phyloP scores from a whole-genome alignment of 2,888 invertebrate species.

The Prosapia bicincta region DNA sequence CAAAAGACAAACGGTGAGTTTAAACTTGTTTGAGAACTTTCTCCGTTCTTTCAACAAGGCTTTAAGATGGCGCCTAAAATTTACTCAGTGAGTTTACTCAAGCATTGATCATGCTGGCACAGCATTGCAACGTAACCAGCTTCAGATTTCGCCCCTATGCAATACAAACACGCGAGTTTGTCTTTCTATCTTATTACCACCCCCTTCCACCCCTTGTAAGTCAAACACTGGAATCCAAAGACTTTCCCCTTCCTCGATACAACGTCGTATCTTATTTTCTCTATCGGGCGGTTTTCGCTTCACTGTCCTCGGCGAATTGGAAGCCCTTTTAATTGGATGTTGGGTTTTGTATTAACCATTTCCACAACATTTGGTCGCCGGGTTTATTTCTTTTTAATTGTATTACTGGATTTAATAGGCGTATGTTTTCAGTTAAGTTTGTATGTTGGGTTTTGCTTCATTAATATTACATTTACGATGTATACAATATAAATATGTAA shows the following conservation, averaged over 20 bases:
- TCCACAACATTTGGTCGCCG: constrained; percentile 16
- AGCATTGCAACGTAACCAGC: neutral
- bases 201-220: neutral
- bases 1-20: no score
- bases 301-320: constrained; percentile 30
- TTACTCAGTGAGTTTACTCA: no score
- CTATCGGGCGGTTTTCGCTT: constrained; percentile 30
- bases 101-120: no score
- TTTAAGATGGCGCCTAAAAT: no score
- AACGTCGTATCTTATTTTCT: constrained; percentile 25
- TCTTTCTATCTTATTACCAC: constrained; percentile 2
- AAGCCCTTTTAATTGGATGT: constrained; percentile 31
- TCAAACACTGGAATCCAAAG: constrained; percentile 11
- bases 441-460: no score
- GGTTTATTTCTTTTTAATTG: neutral
- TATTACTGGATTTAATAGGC: no score
- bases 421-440: no score
- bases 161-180: neutral
- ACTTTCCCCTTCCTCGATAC: neutral
- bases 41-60: no score
- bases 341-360: constrained; percentile 22
- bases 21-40: no score
- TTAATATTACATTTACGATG: no score
- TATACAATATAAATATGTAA: no score
- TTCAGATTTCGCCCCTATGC: neutral